Evolutionary conservation across 2,113 vertebrate genomes (phyloP).

Genomic region (Xenopus tropicalis): DNA sequence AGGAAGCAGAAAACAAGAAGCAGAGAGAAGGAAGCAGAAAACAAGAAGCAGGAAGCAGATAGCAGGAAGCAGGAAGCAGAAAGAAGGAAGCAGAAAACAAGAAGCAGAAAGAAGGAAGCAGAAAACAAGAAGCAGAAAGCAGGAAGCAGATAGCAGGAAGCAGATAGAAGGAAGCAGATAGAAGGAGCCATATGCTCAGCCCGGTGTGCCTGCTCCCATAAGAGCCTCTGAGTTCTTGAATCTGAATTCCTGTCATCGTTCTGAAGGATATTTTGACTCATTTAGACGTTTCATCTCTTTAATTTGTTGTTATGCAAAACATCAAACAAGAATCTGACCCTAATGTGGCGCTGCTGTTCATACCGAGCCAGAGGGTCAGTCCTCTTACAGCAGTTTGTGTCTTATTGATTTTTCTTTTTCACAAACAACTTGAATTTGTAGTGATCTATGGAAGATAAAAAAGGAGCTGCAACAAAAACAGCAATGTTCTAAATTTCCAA

Average conservation of each 20-base stretch:
- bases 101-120: no score
- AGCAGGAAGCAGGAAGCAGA: no score
- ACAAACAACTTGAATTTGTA: background rate
- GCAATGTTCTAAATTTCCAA: no score
- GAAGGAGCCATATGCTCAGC: background rate
- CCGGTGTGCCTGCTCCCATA: background rate
- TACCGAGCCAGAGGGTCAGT: background rate
- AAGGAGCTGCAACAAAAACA: no score
- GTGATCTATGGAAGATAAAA: background rate
- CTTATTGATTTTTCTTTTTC: conserved; percentile 1
- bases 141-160: no score
- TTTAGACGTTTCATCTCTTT: conserved; percentile 10
- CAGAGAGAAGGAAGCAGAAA: no score
- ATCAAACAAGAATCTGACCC: conserved; percentile 15
- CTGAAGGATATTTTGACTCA: background rate
- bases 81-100: no score
- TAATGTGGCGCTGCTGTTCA: background rate
- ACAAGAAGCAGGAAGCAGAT: no score
- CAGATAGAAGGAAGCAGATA: no score
- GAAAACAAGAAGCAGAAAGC: no score
- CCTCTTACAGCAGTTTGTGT: background rate
- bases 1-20: no score
- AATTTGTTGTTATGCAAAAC: background rate
- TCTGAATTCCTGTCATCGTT: no score
- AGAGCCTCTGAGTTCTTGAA: background rate